A percentile compares a stretch with the other conserved stretches of the same genome.
Conservation (phyloP, 2,113 vertebrate species). For the Campylorhamphus procurvoides region DNA sequence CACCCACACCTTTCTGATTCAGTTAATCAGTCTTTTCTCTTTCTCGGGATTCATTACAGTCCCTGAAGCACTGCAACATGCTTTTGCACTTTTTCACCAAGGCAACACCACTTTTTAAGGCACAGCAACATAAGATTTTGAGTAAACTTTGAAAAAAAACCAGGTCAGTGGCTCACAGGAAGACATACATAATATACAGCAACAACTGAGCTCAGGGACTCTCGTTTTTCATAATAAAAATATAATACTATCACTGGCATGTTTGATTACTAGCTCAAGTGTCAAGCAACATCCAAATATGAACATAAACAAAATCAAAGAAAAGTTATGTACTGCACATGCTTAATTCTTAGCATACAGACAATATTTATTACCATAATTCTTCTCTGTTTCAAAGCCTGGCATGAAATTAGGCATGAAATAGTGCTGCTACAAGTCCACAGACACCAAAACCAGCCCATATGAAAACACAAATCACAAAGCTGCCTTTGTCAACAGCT, state of each 20-base stretch:
- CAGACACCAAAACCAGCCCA: background rate
- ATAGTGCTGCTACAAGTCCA: background rate
- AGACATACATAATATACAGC: background rate
- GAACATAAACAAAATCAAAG: background rate
- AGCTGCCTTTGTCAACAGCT: background rate
- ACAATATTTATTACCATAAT: background rate
- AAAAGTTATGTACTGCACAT: background rate
- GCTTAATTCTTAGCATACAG: background rate
- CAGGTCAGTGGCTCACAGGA: conserved; percentile 22
- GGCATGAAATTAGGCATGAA: conserved; percentile 17
- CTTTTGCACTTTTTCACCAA: conserved; percentile 60
- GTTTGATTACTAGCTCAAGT: background rate
- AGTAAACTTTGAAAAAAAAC: background rate
- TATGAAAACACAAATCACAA: background rate
- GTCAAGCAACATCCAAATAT: background rate
- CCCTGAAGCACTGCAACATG: conserved; percentile 35
- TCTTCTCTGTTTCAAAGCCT: conserved; percentile 17
- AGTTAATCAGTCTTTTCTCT: conserved; percentile 7
- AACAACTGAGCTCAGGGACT: background rate
- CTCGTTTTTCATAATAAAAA: background rate
- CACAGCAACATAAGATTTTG: background rate
- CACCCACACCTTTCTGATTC: conserved; percentile 28
- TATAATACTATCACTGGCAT: background rate
- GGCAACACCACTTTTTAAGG: conserved; percentile 32
- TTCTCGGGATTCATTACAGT: background rate